Percentiles rank a stretch among this genome's conserved stretches.
Evolutionary conservation across 2,888 invertebrate species (phyloP).

Genomic region (Lucinisca nassula): DNA sequence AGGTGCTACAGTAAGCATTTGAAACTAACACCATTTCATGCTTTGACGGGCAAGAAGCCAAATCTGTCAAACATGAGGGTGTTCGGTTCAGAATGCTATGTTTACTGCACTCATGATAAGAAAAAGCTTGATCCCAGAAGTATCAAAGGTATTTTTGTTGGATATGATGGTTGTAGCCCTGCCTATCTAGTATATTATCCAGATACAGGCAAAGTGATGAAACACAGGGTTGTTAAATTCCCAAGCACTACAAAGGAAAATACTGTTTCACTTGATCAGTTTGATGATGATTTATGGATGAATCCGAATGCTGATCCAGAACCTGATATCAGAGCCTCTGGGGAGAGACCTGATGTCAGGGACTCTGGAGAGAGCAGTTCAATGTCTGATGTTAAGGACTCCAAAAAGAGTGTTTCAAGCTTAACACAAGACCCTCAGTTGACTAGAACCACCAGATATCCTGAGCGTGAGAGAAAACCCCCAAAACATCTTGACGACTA

Average conservation of each 20-base stretch:
- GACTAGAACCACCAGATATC: neutral
- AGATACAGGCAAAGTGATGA: constrained; percentile 33
- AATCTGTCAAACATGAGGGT: too few species aligned
- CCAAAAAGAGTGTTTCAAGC: neutral
- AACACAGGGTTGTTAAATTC: constrained; percentile 37
- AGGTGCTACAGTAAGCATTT: too few species aligned
- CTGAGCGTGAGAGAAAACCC: constrained; percentile 22
- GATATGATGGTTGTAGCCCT: constrained; percentile 51
- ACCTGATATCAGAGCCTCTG: neutral
- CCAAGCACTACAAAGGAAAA: neutral
- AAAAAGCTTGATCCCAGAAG: too few species aligned
- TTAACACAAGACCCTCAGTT: neutral
- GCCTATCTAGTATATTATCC: constrained; percentile 50
- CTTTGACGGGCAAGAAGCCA: too few species aligned
- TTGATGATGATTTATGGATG: constrained; percentile 3
- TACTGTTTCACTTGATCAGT: neutral
- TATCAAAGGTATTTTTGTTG: constrained; percentile 56
- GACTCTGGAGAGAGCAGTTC: neutral
- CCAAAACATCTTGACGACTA: constrained; percentile 47
- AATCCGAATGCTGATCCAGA: neutral
- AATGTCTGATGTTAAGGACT: constrained; percentile 4
- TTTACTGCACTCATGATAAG: too few species aligned
- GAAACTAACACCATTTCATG: too few species aligned
- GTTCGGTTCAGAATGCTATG: too few species aligned
- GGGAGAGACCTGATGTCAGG: constrained; percentile 5